Conservation (phyloP, 2,797 vertebrate species). For the Geotria australis region DNA sequence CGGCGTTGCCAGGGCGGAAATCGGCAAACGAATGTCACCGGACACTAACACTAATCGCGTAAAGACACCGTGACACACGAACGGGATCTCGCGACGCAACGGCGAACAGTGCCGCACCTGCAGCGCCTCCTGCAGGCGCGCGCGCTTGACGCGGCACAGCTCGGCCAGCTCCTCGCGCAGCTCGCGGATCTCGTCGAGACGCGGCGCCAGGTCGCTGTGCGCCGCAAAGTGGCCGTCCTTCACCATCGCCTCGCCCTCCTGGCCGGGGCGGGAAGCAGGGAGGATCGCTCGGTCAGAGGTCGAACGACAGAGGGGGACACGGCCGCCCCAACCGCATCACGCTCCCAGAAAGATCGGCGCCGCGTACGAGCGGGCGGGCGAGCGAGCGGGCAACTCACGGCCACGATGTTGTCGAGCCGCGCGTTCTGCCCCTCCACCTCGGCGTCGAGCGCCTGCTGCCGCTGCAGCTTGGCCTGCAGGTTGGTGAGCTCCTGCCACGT, state of each 20-base stretch:
- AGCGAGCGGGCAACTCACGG: constrained; percentile 19
- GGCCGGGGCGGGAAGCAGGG: constrained; percentile 1
- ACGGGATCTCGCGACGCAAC: too few relatives aligned
- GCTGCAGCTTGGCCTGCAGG: constrained; percentile 32
- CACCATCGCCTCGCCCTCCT: constrained; percentile 42
- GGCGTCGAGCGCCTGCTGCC: constrained; percentile 38
- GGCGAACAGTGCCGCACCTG: neutral
- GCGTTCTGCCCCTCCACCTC: constrained; percentile 12
- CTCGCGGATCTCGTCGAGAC: constrained; percentile 25
- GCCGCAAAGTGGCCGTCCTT: constrained; percentile 10
- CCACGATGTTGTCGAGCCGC: constrained; percentile 14
- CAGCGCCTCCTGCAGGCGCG: constrained; percentile 19
- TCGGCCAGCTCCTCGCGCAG: constrained; percentile 28
- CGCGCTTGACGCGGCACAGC: constrained; percentile 27
- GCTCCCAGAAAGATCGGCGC: too few relatives aligned
- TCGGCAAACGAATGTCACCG: too few relatives aligned
- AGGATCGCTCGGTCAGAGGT: neutral
- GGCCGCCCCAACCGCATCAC: too few relatives aligned
- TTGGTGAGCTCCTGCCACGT: constrained; percentile 33
- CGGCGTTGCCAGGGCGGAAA: too few relatives aligned
- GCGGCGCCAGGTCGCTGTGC: constrained; percentile 15
- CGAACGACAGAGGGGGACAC: neutral
- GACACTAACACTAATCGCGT: too few relatives aligned
- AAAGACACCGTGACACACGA: too few relatives aligned
- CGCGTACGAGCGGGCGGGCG: too few relatives aligned